Evolutionary conservation across 2,113 vertebrate species (phyloP).

Genomic region (Choloepus hoffmanni): DNA sequence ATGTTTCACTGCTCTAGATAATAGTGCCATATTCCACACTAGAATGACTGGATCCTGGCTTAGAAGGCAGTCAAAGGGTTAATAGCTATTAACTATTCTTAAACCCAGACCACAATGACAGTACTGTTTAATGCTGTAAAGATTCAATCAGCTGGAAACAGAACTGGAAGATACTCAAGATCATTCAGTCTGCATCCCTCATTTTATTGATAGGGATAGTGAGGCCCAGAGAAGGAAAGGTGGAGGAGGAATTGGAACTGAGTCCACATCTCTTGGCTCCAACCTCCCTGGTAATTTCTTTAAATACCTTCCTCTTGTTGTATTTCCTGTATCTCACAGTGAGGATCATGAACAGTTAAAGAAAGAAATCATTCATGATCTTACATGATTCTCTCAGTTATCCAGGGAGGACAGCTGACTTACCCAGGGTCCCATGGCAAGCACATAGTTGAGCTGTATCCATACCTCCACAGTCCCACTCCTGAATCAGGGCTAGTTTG

Average conservation of each 20-base stretch:
- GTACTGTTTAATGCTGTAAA: neutral
- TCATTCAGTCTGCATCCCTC: neutral
- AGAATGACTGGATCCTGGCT: neutral
- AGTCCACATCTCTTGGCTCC: neutral
- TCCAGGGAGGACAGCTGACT: neutral
- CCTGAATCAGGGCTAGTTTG: neutral
- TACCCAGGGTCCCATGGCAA: neutral
- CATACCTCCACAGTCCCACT: neutral
- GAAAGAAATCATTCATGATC: neutral
- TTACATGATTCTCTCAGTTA: neutral
- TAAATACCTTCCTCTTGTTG: neutral
- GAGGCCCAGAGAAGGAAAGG: neutral
- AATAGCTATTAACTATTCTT: neutral
- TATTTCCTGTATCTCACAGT: neutral
- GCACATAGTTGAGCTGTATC: accelerated
- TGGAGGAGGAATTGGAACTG: neutral
- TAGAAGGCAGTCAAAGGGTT: neutral
- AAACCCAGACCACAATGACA: neutral
- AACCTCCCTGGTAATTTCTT: neutral
- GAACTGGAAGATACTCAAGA: neutral
- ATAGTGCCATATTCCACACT: accelerated
- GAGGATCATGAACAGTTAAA: neutral
- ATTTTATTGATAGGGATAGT: neutral
- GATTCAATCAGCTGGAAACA: neutral
- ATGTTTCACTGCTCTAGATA: neutral